These are phyloP conservation scores for Diplosoma virens DNA, from an alignment of 23 tunicate species.

Conservation along the genomic window DNA sequence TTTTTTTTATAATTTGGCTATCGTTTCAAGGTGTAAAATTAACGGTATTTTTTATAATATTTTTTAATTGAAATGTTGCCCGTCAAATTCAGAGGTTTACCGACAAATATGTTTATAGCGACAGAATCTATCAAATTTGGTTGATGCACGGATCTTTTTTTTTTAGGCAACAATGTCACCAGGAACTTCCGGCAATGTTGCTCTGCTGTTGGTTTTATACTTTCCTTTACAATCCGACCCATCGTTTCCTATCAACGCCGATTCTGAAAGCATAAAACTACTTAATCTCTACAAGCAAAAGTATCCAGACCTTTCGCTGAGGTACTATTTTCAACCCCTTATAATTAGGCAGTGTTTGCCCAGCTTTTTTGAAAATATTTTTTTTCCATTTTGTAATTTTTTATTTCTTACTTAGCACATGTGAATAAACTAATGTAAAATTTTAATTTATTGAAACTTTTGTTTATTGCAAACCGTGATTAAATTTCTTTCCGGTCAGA, in stretches of 20 bases:
- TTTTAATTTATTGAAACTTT: background rate
- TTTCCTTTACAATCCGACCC: background rate
- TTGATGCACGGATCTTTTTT: no score
- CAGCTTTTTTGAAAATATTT: no score
- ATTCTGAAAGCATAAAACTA: slow-evolving; percentile 52
- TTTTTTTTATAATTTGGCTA: no score
- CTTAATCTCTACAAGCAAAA: slow-evolving; percentile 85
- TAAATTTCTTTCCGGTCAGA: no score
- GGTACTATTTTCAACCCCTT: slow-evolving; percentile 19
- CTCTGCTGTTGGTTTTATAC: slow-evolving; percentile 65
- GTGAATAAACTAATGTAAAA: background rate
- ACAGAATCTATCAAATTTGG: no score
- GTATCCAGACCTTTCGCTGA: slow-evolving; percentile 73
- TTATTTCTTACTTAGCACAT: background rate
- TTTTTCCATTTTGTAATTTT: no score
- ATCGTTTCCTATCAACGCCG: background rate
- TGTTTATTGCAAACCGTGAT: background rate
- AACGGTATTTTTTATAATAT: no score
- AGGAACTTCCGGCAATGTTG: slow-evolving; percentile 59
- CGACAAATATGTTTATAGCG: no score
- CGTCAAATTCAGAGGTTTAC: no score
- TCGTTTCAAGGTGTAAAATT: no score
- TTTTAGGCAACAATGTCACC: slow-evolving; percentile 73
- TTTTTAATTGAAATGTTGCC: no score
- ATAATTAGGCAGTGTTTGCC: background rate